Percentiles rank a stretch among this genome's conserved stretches.
Conservation (phyloP, 2,797 vertebrate genomes). For the Phataginus tricuspis region DNA sequence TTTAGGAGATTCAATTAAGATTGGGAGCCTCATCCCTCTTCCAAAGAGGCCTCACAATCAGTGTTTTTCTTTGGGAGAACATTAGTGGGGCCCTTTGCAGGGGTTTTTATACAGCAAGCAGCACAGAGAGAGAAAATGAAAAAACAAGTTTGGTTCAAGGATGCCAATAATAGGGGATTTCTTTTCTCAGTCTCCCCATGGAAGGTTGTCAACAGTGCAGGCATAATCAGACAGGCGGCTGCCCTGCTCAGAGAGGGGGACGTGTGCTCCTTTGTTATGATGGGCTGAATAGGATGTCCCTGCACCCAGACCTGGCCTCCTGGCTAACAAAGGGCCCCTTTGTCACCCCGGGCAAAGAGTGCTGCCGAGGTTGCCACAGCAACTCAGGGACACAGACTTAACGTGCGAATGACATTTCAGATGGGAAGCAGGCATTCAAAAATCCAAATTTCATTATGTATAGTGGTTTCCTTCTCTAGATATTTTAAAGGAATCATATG, state of each 20-base stretch:
- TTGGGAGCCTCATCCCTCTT: constrained; percentile 46
- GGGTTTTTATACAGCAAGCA: constrained; percentile 57
- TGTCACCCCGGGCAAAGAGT: constrained; percentile 80
- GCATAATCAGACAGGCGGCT: constrained; percentile 45
- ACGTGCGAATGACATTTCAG: constrained; percentile 80
- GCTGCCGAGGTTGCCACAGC: constrained; percentile 81
- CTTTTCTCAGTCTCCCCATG: constrained; percentile 52
- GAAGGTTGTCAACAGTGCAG: constrained; percentile 60
- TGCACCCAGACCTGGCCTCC: constrained; percentile 82
- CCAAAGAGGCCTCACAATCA: constrained; percentile 30
- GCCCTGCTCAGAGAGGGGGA: constrained; percentile 67
- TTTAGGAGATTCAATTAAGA: constrained; percentile 77
- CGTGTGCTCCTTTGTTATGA: constrained; percentile 78
- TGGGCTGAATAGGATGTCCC: constrained; percentile 81
- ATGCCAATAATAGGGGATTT: constrained; percentile 62
- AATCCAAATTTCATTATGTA: constrained; percentile 75
- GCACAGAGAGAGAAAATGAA: constrained; percentile 23
- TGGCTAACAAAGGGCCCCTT: constrained; percentile 80
- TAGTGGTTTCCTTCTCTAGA: constrained; percentile 57
- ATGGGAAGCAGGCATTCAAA: constrained; percentile 76
- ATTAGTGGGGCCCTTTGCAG: constrained; percentile 43
- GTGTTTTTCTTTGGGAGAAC: constrained; percentile 62
- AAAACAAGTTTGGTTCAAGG: constrained; percentile 70
- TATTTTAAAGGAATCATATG: constrained; percentile 58
- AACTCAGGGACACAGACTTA: constrained; percentile 81